These are phyloP conservation scores for Mirounga angustirostris DNA, from an alignment of 2,113 vertebrate species.

Conservation along the genomic window DNA sequence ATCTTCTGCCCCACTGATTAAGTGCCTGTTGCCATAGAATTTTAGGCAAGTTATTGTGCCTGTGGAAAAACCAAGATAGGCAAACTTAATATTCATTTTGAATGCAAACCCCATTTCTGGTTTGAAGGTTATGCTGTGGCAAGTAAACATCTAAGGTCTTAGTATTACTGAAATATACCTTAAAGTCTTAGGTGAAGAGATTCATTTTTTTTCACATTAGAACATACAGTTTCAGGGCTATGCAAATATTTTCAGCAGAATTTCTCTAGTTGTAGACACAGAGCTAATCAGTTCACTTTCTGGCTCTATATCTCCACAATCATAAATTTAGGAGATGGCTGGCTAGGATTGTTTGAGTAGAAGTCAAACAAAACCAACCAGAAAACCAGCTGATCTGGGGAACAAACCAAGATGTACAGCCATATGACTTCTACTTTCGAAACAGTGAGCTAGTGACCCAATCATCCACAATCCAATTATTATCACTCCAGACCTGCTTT, in stretches of 20 bases:
- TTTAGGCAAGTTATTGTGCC: constrained; percentile 96
- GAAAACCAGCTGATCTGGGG: background rate
- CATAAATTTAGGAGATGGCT: background rate
- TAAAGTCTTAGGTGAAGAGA: background rate
- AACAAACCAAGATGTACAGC: background rate
- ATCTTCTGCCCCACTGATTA: constrained; percentile 96
- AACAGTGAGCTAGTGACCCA: background rate
- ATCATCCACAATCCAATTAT: background rate
- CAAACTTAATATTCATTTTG: background rate
- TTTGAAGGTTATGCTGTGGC: background rate
- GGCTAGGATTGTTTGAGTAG: background rate
- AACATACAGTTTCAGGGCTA: background rate
- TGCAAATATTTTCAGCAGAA: background rate
- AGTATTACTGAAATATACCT: background rate
- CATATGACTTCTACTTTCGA: background rate
- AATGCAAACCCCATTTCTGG: background rate
- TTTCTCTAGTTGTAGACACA: background rate
- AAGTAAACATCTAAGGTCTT: background rate
- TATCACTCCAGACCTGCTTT: background rate
- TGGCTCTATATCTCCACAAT: background rate
- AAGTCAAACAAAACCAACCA: background rate
- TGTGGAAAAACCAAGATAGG: constrained; percentile 76
- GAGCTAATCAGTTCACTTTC: background rate
- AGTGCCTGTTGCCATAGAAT: constrained; percentile 93
- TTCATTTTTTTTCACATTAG: background rate